Base-by-base conservation (phyloP, 1,140 invertebrate genomes). In the Ceratosolen solmsi region DNA sequence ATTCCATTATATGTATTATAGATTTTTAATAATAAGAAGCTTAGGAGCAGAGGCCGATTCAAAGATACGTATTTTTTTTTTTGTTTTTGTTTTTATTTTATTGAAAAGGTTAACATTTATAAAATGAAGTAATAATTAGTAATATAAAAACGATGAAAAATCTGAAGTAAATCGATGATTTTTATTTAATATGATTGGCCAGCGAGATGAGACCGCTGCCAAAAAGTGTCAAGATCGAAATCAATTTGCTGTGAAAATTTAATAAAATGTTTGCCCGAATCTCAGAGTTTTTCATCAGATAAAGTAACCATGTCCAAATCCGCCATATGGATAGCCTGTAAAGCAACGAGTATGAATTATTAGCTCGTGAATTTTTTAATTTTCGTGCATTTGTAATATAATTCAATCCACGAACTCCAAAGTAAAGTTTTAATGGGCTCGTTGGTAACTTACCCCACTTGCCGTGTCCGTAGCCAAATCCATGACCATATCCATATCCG, bases 301-400 rank as follows among this genome's bases (percentile, higher is more conserved):
- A 70, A 86, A 88, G 71, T 86, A 83, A 25, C 86, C 84, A 41
- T 84, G 82, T 15, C 88, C 87, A 56, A 73, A 86, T 46, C 88
- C 89, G 25, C 87, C 85, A 30, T 77, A 84, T 0, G 84, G 85
- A 58, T 87, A 88, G 58, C 88, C 88, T 88, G 81, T 51, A 54
- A 63, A 79, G 30, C 33, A 25, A 54, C 54, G 60, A 76, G 46
- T 63, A 30, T 77, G 3, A 63, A 58, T 72, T 70, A 70, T 1
- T 65, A 3, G n/a, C n/a, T n/a, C n/a, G n/a, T n/a, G n/a, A n/a
- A n/a, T n/a, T n/a, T n/a, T n/a, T n/a, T n/a, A n/a, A n/a, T n/a
- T n/a, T n/a, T n/a, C n/a, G n/a, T n/a, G n/a, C n/a, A n/a, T n/a
- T n/a, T n/a, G n/a, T n/a, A n/a, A n/a, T n/a, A n/a, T n/a, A n/a